Evolutionary conservation across 2,797 vertebrate species (phyloP), one percentile per base, ranked within the genome.

Genomic region (Oophaga sylvatica): DNA sequence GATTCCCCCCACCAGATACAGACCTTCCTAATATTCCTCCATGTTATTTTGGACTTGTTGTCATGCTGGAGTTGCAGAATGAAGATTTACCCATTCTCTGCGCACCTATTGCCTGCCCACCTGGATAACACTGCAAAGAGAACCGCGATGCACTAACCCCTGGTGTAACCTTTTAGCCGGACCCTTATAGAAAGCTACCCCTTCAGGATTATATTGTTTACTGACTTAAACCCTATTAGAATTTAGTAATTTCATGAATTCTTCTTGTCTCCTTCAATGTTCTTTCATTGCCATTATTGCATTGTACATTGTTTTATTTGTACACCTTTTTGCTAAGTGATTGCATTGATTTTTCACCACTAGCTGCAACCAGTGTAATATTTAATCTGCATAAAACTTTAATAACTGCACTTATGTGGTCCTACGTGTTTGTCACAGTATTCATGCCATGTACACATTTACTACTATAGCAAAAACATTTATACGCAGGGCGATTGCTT

Each of bases 1-100:
- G 93, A 91, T 91, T 48, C 1, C 35, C 26, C 11, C 76, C n/a
- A 19, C 22, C 11, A 13, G 35, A n/a, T 68, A 7, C 53, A 4
- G 15, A 9, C 81, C 10, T 57, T 83, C 48, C 81, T 56, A 16
- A 13, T 31, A 15, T 71, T 57, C 67, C 48, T 75, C 17, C 68
- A 35, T 87, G 22, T 65, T 13, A 5, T 78, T 56, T 65, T 75
- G 22, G 60, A 78, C 60, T 57, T 41, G 62, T 17, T 53, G 62
- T 60, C 29, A 10, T 63, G 22, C 71, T 15, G 60, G n/a, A 84
- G 35, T 29, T 68, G 26, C 71, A 63, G 41, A 60, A 41, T 62
- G 57, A 62, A 75, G 20, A 9, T 19, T 17, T 19, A 26, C 7
- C 20, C 17, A 53, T 20, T 53, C 8, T 53, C 48, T 13, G 9